Evolutionary conservation across 2,797 vertebrate genomes (phyloP), one percentile per base, ranked within the genome.

Genomic region (Scolopax bukidnonensis): DNA sequence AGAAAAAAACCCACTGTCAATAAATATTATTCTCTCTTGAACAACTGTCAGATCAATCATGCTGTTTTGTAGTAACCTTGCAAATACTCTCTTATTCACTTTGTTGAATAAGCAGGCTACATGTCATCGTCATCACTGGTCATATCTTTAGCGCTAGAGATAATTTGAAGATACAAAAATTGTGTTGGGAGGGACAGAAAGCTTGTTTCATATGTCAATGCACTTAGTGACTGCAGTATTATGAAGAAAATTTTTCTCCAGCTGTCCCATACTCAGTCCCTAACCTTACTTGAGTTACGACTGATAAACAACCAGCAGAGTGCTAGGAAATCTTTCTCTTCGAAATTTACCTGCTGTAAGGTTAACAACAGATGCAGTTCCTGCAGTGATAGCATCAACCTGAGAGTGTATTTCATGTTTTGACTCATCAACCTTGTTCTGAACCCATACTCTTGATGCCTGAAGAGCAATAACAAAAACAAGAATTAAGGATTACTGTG

Each of bases 371-470:
- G 99, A 99, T 6, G 99, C 99, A 1, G 99, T 99, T 96, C 99
- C 99, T 87, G 99, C 99, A 8, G 99, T 99, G 97, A 99, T 99
- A 87, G 99, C 99, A 93, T 99, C 99, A 20, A 99, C 99, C 97
- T 99, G 99, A 91, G 99, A 99, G 98, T 99, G 99, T 96, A 99
- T 99, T 98, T 99, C 99, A 45, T 99, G 99, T 97, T 99, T 99
- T 89, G 99, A 99, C 97, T 99, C 99, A 90, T 99, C 99, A 86
- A 99, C 99, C 98, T 99, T 99, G 98, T 99, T 99, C 98, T 99
- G 99, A 97, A 99, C 99, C 99, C 99, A 99, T 80, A 99, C 99
- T 96, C 99, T 98, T 79, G 99, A 99, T 12, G 99, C 99, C 99
- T 99, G 97, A 96, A 86, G 91, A 96, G 70, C 71, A 97, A 96